Evolutionary conservation across 1,140 invertebrate species (phyloP).

Genomic region (Tachypleus tridentatus): DNA sequence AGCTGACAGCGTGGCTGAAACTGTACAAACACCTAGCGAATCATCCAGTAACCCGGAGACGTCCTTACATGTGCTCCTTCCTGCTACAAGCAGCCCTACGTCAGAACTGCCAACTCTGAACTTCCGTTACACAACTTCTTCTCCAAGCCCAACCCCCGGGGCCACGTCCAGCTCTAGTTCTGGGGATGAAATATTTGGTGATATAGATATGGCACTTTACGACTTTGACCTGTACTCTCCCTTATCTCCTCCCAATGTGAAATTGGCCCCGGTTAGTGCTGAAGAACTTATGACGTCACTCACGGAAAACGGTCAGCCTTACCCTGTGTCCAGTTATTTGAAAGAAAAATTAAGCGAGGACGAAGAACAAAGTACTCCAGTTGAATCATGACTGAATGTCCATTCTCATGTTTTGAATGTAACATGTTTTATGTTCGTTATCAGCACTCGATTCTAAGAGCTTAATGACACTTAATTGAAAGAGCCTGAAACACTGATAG

Average conservation of each 20-base stretch:
- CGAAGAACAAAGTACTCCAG: too few relatives aligned
- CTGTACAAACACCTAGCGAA: too few relatives aligned
- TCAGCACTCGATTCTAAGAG: too few relatives aligned
- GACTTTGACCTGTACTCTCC: slow-evolving; percentile 33
- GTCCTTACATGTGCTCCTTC: slow-evolving; percentile 17
- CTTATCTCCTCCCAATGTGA: slow-evolving; percentile 45
- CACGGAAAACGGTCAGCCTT: too few relatives aligned
- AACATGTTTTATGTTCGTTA: too few relatives aligned
- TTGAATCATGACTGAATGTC: too few relatives aligned
- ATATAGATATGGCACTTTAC: slow-evolving; percentile 30
- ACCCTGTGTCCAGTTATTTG: too few relatives aligned
- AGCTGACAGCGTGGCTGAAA: too few relatives aligned
- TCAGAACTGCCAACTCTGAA: slow-evolving; percentile 7
- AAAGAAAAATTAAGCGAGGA: too few relatives aligned
- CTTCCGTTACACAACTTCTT: background rate
- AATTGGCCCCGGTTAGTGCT: slow-evolving; percentile 47
- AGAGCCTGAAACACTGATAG: too few relatives aligned
- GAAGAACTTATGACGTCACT: slow-evolving; percentile 48
- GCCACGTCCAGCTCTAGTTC: slow-evolving; percentile 14
- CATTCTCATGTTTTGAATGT: too few relatives aligned
- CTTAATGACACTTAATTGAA: too few relatives aligned
- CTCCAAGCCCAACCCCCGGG: slow-evolving; percentile 15
- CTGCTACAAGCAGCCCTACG: slow-evolving; percentile 3
- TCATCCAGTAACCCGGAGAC: background rate
- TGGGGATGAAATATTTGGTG: slow-evolving; percentile 31